These are phyloP conservation scores for Lutraria lutraria DNA, from an alignment of 2,888 invertebrate species.

Conservation along the genomic window DNA sequence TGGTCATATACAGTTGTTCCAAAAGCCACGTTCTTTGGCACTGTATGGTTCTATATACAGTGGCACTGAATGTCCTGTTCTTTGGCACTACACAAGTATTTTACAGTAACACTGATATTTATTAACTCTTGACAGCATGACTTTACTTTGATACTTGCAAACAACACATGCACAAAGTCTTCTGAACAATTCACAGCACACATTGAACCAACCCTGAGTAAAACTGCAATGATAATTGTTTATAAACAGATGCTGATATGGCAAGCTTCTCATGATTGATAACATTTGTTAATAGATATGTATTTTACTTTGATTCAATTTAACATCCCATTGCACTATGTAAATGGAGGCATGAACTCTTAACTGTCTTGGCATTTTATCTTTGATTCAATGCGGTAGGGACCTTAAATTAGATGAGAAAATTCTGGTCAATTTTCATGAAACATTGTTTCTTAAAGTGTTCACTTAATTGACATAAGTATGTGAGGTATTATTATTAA, in stretches of 20 bases:
- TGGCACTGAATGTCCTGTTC: no score
- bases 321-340: background rate
- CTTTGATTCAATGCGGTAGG: background rate
- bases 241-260: background rate
- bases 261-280: background rate
- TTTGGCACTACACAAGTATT: no score
- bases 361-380: background rate
- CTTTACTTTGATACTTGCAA: no score
- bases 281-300: constrained; percentile 20
- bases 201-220: background rate
- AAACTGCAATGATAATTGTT: background rate
- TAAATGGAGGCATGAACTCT: constrained; percentile 1
- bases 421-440: constrained; percentile 16
- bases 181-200: no score
- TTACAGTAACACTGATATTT: no score
- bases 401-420: background rate
- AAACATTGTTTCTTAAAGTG: background rate
- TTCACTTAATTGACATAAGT: background rate
- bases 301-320: constrained; percentile 16
- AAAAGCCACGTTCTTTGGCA: no score
- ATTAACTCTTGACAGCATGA: no score
- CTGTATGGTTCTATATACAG: no score
- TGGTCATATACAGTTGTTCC: no score
- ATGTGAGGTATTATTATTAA: constrained; percentile 11
- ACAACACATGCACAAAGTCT: no score